Evolutionary conservation across 2,797 vertebrate genomes (phyloP), one percentile per base, ranked within the genome.

Genomic region (Distichodus sexfasciatus): DNA sequence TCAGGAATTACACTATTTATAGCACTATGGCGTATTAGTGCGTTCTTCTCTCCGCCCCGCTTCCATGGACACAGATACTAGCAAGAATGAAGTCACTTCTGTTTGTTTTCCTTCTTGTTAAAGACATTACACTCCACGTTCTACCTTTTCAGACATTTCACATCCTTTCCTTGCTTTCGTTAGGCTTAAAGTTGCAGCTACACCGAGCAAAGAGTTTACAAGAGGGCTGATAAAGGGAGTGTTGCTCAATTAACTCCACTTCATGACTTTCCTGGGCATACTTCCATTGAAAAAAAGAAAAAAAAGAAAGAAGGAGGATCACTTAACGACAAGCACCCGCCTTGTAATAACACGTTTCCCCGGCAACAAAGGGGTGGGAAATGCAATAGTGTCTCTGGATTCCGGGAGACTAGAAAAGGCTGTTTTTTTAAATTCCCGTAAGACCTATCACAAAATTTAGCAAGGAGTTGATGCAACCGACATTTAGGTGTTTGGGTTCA

Each of bases 361-460:
- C 63, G 77, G 77, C 74, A 79, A 79, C 77, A 73, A 70, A 70
- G 68, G 72, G 58, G 69, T 51, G 74, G 74, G 62, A 73, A 75
- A 71, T 38, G 58, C 61, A 76, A 53, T 72, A 50, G 51, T 51
- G 44, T 63, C 64, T 69, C 67, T 72, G 47, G 59, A 69, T 75
- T 72, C 47, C 65, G 57, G 57, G 59, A 68, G 59, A 69, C 33
- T 55, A 60, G 67, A 44, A 38, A 66, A 28, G 29, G 55, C 43
- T 41, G 43, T 21, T 50, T 55, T 62, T 55, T 77, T 26, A 38
- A 69, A 59, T 62, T 68, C 50, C 53, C 12, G 64, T 43, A 29
- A 62, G 51, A 40, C 33, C 40, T 65, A 51, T 65, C 46, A 51
- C 33, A 58, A 38, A 50, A 68, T 65, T 65, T 43, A 61, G 40